Evolutionary conservation across 2,797 vertebrate genomes (phyloP).

Genomic region (Enteromius thamalakanensis): DNA sequence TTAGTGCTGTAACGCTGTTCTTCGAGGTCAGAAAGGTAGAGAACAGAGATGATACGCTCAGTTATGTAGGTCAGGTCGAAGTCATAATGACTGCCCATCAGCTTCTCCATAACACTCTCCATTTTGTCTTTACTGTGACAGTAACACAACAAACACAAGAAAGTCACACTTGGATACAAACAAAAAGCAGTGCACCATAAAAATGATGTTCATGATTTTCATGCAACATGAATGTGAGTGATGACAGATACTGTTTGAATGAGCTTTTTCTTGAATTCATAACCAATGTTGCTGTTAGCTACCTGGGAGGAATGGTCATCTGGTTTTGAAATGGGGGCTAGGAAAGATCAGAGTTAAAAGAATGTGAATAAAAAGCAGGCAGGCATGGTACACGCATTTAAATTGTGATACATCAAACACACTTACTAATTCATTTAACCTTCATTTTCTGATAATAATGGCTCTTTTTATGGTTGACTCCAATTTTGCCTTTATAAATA

Average conservation of each 20-base stretch:
- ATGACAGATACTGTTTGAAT: background rate
- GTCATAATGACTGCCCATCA: slow-evolving; percentile 88
- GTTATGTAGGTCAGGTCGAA: slow-evolving; percentile 95
- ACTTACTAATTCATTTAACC: background rate
- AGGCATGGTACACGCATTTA: background rate
- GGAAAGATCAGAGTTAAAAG: slow-evolving; percentile 11
- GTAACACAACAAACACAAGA: background rate
- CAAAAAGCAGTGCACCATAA: background rate
- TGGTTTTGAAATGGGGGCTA: slow-evolving; percentile 45
- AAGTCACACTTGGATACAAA: background rate
- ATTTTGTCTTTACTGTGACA: slow-evolving; percentile 80
- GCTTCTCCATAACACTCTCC: slow-evolving; percentile 85
- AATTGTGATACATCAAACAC: background rate
- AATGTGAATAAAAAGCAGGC: slow-evolving; percentile 1
- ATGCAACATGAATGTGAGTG: background rate
- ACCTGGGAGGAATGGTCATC: slow-evolving; percentile 36
- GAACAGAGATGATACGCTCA: slow-evolving; percentile 91
- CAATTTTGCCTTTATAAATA: background rate
- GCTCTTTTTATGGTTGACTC: background rate
- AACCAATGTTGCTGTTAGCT: background rate
- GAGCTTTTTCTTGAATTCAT: background rate
- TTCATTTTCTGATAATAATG: background rate
- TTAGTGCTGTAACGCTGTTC: slow-evolving; percentile 84
- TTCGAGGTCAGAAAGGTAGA: slow-evolving; percentile 85
- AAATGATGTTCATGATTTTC: background rate